Conservation (phyloP, 2,888 invertebrate genomes). For the Trichacis sp. region DNA sequence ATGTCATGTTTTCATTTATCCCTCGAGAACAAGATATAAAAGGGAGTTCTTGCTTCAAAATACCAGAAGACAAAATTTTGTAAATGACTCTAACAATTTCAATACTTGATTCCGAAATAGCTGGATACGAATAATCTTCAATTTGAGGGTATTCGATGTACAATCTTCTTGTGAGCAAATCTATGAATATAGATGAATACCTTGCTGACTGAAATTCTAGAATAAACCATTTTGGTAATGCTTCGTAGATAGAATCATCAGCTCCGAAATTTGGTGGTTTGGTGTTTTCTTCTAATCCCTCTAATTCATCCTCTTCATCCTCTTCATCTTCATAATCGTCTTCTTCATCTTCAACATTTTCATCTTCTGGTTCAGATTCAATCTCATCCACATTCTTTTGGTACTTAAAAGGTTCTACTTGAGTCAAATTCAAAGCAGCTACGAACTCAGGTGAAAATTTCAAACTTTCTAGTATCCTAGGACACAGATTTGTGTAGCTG, state of each 20-base stretch:
- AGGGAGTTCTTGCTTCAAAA: constrained; percentile 43
- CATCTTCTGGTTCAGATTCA: background rate
- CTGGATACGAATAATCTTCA: constrained; percentile 75
- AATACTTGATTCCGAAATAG: constrained; percentile 74
- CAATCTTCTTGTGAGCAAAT: constrained; percentile 75
- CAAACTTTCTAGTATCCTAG: constrained; percentile 75
- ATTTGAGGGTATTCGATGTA: constrained; percentile 79
- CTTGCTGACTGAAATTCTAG: constrained; percentile 73
- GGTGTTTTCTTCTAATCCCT: constrained; percentile 28
- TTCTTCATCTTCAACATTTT: constrained; percentile 29
- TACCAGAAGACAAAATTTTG: constrained; percentile 59
- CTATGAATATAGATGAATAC: constrained; percentile 78
- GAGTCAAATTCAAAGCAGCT: constrained; percentile 24
- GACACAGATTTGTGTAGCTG: constrained; percentile 75
- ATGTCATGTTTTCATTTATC: constrained; percentile 45
- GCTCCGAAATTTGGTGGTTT: constrained; percentile 7
- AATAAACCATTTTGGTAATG: constrained; percentile 73
- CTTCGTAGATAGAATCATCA: constrained; percentile 11
- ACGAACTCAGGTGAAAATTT: constrained; percentile 53
- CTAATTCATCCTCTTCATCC: constrained; percentile 48
- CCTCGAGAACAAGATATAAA: constrained; percentile 57
- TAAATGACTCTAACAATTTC: constrained; percentile 76
- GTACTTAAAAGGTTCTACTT: constrained; percentile 48
- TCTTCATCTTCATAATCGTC: constrained; percentile 42
- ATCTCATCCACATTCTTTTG: constrained; percentile 9